phyloP scores from a whole-genome alignment of 2,113 vertebrate species.

The Boulengeromyrus knoepffleri region DNA sequence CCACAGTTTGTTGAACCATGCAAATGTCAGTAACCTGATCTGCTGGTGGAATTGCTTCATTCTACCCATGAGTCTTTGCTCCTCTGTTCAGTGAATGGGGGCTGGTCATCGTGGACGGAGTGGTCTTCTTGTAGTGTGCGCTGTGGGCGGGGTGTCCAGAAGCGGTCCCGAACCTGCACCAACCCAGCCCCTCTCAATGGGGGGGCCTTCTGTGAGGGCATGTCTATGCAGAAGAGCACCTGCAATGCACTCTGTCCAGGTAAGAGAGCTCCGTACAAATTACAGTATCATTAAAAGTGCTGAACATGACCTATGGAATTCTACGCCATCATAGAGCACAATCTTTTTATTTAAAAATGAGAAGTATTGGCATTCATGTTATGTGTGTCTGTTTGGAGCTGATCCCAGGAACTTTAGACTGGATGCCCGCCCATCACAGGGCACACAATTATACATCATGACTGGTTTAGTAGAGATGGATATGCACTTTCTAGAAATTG shows the following conservation, averaged over 20 bases:
- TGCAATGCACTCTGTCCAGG: slow-evolving; percentile 85
- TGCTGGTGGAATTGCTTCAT: not conserved
- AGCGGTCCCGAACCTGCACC: slow-evolving; percentile 87
- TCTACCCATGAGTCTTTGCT: not conserved
- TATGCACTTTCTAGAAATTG: not conserved
- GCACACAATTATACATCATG: not conserved
- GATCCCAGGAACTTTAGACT: not conserved
- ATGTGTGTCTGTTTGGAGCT: not conserved
- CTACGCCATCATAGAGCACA: not conserved
- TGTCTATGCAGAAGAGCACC: slow-evolving; percentile 91
- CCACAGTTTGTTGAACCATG: not conserved
- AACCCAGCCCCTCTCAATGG: slow-evolving; percentile 93
- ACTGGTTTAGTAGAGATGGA: not conserved
- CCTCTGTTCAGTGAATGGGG: slow-evolving; percentile 76
- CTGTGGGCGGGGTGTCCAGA: slow-evolving; percentile 88
- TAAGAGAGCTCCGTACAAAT: slow-evolving; percentile 44
- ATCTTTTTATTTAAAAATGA: not conserved
- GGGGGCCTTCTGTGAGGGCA: slow-evolving; percentile 90
- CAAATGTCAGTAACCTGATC: not conserved
- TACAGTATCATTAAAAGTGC: not conserved
- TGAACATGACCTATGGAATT: not conserved
- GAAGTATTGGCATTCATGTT: not conserved
- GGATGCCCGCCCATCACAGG: not conserved
- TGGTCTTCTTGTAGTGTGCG: slow-evolving; percentile 87
- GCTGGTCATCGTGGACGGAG: slow-evolving; percentile 94